Base-by-base conservation (phyloP, 1,140 invertebrate species). In the Hycleus cichorii region DNA sequence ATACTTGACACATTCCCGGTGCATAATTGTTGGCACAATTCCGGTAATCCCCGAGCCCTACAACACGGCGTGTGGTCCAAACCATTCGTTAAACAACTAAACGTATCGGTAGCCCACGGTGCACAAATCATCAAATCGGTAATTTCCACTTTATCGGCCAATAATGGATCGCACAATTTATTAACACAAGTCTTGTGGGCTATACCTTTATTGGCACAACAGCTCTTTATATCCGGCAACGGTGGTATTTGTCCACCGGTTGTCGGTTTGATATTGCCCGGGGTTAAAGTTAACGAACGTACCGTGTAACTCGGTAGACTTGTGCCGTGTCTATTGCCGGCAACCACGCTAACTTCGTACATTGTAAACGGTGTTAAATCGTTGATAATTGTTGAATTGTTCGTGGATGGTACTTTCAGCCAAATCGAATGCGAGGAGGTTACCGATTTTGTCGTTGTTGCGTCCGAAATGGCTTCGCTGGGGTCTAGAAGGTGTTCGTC, bases 101-200 rank as follows among this genome's bases (percentile, higher is more conserved):
- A 91, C 2, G 87, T 88, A 18, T 84, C 82, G 0, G 83, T 80
- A 1, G 88, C 87, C 86, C 87, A 91, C 0, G 89, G 88, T 0
- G 89, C 89, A 72, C 90, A 92, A 27, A 91, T 89, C 84, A 92
- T 90, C 63, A 91, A 76, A 71, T 91, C 89, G 57, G 79, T 80
- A 32, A 87, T 76, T 58, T 81, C 81, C 1, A 81, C 78, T 27
- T 77, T 72, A 48, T 80, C 79, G 2, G 81, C 76, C 55, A 83
- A 79, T 24, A 81, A 79, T 1, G 89, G 87, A 71, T 91, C 88
- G 65, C 90, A 92, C 51, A 93, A 77, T 63, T 86, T 88, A 58
- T 86, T 82, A 1, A 91, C 70, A 69, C 90, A 93, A 64, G 80
- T 82, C 49, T 79, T 79, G 68, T 89, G 84, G 9, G 81, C 82